Evolutionary conservation across 2,888 invertebrate species (phyloP), one percentile per base, ranked within the genome.

Genomic region (Scaptomyza flava): DNA sequence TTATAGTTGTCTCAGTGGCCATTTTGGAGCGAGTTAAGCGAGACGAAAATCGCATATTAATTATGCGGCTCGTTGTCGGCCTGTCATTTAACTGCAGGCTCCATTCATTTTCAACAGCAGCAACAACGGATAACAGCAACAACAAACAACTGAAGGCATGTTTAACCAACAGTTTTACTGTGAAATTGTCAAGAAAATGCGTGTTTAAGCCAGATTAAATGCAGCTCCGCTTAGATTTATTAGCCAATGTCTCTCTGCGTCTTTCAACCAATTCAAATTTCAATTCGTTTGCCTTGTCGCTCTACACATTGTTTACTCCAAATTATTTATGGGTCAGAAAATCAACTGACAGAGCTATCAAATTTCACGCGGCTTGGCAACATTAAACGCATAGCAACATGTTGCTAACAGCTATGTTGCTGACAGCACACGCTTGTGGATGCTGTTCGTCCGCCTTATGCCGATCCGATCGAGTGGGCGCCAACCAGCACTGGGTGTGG

Each of bases 141-240:
- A 53, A 41, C 48, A 33, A 33, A 36, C 6, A 31, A 61, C 50
- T 57, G 23, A 36, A 51, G 50, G 48, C 77, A 72, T 72, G 77
- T 74, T 80, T 57, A 67, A 48, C 57, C 63, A 62, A 61, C 60
- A 58, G 43, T 70, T 85, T 83, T 86, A 82, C 86, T 75, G 86
- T 84, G 83, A 87, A 87, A 84, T 84, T 87, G 88, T 86, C 83
- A 77, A 88, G 84, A 87, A 84, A 84, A 84, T 84, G 83, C 86
- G 78, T 82, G 85, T 79, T 80, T 84, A 87, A 84, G 88, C 84
- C 83, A 88, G 84, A 84, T 84, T 86, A 85, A 87, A 87, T 84
- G 80, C 80, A 79, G 56, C 68, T 61, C 53, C 30, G 30, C 51
- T 23, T 56, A 82, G 88, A 84, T 87, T 84, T 84, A 84, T 84